Base-by-base conservation (phyloP, 2,888 invertebrate species). In the Epicampocera succincta region DNA sequence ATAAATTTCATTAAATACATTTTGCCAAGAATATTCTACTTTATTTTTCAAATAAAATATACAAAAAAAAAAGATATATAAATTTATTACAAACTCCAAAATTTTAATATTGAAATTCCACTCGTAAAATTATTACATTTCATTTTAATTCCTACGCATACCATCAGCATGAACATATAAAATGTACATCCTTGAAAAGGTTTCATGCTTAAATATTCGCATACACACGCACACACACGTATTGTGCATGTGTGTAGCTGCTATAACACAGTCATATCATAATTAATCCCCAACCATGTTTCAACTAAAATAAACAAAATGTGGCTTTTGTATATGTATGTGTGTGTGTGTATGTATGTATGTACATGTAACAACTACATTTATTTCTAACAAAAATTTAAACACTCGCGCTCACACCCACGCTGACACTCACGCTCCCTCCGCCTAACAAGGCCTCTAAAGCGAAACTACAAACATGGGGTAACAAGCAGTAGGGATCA, bases 41-140 rank as follows among this genome's bases (percentile, higher is more conserved):
- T 71, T 60, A 38, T 25, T 72, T 72, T 33, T 15, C 19, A 11
- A 52, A 25, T 4, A 44, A 44, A 19, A 65, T 25, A 3, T 25
- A 3, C 8, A 54, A 21, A 15, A 52, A 60, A 29, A 66, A 52
- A 52, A 25, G 2, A 19, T 19, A 65, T 46, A 25, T 11, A 85
- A 86, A 88, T 88, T 88, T 89, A 88, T 88, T 80, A 85, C 85
- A 76, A 87, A 86, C 86, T 83, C 86, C 85, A 85, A 86, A 89
- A 87, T 88, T 88, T 87, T 87, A 88, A 82, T 82, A 88, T 88
- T 86, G 88, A 89, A 88, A 89, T 87, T 86, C 85, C 86, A 86
- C 86, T 86, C 85, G 86, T 84, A 87, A 89, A 88, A 87, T 88
- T 89, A 89, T 88, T 88, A 88, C 88, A 86, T 87, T 88, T 88